These are phyloP conservation scores for Eubasilissa regina DNA, from an alignment of 1,140 invertebrate species.

Conservation along the genomic window DNA sequence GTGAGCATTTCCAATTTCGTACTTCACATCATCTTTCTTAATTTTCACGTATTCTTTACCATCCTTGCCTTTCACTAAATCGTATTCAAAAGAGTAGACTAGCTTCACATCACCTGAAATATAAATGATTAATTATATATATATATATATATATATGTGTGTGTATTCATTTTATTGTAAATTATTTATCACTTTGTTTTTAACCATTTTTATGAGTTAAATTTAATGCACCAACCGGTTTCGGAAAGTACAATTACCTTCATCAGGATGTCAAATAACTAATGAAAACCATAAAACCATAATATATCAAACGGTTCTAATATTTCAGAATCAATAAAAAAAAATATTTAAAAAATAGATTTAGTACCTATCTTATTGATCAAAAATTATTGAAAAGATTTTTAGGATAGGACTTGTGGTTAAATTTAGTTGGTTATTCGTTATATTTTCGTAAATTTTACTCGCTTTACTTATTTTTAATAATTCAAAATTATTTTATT, in stretches of 20 bases:
- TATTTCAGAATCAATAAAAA: not conserved
- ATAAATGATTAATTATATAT: not conserved
- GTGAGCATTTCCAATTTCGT: slow-evolving; percentile 58
- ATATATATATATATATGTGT: not conserved
- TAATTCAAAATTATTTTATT: no score
- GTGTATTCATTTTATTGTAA: not conserved
- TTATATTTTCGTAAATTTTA: no score
- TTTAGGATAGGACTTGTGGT: no score
- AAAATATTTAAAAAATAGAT: not conserved
- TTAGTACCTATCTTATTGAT: not conserved
- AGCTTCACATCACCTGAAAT: slow-evolving; percentile 54
- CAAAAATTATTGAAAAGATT: not conserved
- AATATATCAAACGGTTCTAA: not conserved
- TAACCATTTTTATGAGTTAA: no score
- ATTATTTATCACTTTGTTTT: no score
- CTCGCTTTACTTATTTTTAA: no score
- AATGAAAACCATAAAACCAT: not conserved
- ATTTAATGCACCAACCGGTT: no score
- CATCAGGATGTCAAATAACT: no score
- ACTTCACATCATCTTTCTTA: slow-evolving; percentile 38
- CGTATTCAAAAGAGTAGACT: slow-evolving; percentile 53
- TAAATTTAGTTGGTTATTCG: no score
- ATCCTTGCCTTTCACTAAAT: slow-evolving; percentile 53
- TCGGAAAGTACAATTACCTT: no score
- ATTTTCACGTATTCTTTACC: slow-evolving; percentile 58